Percentiles rank a stretch among this genome's conserved stretches.
Conservation (phyloP, 2,113 vertebrate genomes). For the Leptocoma aspasia region DNA sequence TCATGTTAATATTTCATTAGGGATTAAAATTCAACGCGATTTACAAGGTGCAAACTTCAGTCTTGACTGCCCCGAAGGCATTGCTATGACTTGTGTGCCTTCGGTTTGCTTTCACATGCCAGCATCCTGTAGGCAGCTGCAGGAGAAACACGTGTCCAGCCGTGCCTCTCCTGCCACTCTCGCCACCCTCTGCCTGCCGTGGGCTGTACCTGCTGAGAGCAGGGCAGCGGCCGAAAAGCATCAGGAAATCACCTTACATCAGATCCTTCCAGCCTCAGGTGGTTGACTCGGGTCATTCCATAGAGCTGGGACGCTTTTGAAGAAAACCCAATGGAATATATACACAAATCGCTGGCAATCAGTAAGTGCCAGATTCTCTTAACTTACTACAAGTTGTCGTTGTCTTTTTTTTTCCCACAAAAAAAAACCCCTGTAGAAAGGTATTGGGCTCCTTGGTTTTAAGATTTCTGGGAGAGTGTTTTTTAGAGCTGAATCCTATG, state of each 20-base stretch:
- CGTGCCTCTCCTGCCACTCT: not conserved
- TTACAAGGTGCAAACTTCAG: not conserved
- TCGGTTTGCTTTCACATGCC: not conserved
- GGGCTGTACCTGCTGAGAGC: not conserved
- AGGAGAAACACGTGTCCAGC: not conserved
- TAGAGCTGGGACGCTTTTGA: not conserved
- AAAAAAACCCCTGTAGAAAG: not conserved
- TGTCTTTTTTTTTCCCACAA: too few species aligned
- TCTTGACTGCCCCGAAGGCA: not conserved
- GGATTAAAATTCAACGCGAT: not conserved
- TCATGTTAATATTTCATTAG: conserved; percentile 26
- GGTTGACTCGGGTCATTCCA: not conserved
- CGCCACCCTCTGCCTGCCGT: not conserved
- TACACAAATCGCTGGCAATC: not conserved
- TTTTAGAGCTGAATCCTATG: not conserved
- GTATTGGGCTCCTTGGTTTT: not conserved
- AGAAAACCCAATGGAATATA: not conserved
- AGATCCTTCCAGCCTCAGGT: not conserved
- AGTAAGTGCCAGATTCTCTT: conserved; percentile 8
- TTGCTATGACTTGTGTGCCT: not conserved
- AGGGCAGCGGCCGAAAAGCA: not conserved
- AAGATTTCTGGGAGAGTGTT: not conserved
- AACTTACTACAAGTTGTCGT: not conserved
- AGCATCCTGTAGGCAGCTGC: not conserved
- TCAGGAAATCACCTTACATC: rapidly evolving